Evolutionary conservation across 2,888 invertebrate genomes (phyloP).

Genomic region (Auanema freiburgensis): DNA sequence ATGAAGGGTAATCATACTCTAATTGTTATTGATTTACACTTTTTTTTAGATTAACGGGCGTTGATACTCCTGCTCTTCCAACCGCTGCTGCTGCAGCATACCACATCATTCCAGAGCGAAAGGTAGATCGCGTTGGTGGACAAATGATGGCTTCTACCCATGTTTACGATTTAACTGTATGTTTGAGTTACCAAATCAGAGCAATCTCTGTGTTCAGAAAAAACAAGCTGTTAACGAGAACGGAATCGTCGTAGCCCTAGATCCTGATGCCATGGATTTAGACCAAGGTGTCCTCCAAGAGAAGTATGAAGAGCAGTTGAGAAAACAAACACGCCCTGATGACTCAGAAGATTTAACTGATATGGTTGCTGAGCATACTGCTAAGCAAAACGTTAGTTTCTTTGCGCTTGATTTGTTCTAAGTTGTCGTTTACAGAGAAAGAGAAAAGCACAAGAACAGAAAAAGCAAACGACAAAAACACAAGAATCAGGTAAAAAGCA

Average conservation of each 20-base stretch:
- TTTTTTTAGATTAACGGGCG: conserved; percentile 44
- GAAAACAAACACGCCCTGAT: conserved; percentile 76
- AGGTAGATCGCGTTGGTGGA: conserved; percentile 77
- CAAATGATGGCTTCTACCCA: conserved; percentile 91
- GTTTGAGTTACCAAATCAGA: conserved; percentile 13
- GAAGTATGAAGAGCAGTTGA: conserved; percentile 92
- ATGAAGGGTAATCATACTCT: conserved; percentile 74
- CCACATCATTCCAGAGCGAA: conserved; percentile 91
- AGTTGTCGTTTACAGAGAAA: not conserved
- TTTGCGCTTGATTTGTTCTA: not conserved
- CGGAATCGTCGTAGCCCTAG: conserved; percentile 86
- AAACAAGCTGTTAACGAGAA: conserved; percentile 46
- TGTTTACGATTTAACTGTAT: conserved; percentile 85
- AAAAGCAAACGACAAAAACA: conserved; percentile 45
- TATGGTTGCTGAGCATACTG: conserved; percentile 97
- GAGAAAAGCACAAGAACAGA: conserved; percentile 35
- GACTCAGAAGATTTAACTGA: conserved; percentile 90
- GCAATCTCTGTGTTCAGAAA: conserved; percentile 34
- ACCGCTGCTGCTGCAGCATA: conserved; percentile 78
- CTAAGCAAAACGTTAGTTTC: conserved; percentile 81
- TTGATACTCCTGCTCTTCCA: conserved; percentile 49
- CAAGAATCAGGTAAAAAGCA: conserved; percentile 53
- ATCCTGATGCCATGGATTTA: conserved; percentile 75
- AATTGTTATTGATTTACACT: too few species aligned
- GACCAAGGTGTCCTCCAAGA: conserved; percentile 78